Evolutionary conservation across 1,140 invertebrate genomes (phyloP), one percentile per base, ranked within the genome.

Genomic region (Bombus consobrinus): DNA sequence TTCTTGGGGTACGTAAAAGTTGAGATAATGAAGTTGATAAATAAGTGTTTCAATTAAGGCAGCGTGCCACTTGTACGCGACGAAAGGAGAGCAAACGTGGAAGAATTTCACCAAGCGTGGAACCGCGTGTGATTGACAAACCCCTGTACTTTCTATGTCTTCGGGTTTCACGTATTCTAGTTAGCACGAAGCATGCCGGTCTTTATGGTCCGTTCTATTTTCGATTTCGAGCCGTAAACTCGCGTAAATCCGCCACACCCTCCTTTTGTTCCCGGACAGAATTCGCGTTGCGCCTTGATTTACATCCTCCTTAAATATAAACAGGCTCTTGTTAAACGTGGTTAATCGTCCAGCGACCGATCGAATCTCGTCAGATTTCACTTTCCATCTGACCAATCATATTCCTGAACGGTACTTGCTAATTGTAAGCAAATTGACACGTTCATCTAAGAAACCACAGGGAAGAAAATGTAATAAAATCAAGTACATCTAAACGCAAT

Each of bases 211-310:
- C 83, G 68, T 85, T 85, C 83, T 85, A 85, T 85, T 85, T 85
- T 85, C 53, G 83, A 85, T 85, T 85, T 85, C 76, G 68, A 73
- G 57, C 39, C 77, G 68, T 85, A 85, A 85, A 85, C 83, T 69
- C 68, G 83, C 53, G 77, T 80, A 85, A 85, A 85, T 72, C 76
- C 77, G 83, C 57, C 83, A 85, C 83, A 85, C 83, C 77, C 32
- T 80, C 68, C 68, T 78, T 85, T 85, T 80, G 76, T 85, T 73
- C 83, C 68, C 83, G 68, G 68, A 71, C 77, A 53, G 53, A 85
- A 72, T 39, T 32, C 77, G 83, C 64, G 75, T 68, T 64, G 59
- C 81, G 28, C 43, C 28, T 69, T 72, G 76, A 80, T 85, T 85
- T 85, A 85, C 68, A 39, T 85, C 77, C 83, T 72, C 83, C 83